Conservation (phyloP, 2,888 invertebrate genomes). For the Exocentrus adspersus region DNA sequence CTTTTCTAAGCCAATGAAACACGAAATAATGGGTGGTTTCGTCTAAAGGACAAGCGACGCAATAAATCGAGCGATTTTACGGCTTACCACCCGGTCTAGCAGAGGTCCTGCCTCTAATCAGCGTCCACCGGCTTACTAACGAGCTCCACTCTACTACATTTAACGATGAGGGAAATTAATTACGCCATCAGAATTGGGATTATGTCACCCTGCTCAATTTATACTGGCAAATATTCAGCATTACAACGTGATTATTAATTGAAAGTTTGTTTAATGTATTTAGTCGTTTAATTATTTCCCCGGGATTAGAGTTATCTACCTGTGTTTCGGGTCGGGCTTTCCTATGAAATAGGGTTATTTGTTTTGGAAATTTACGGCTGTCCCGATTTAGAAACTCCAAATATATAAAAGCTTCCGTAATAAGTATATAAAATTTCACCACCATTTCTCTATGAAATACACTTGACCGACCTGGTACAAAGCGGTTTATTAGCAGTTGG, state of each 20-base stretch:
- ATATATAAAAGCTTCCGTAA: no score
- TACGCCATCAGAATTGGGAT: conserved; percentile 47
- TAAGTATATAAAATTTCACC: no score
- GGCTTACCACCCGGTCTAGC: conserved; percentile 30
- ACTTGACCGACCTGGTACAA: no score
- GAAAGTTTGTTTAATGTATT: conserved; percentile 40
- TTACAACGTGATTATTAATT: conserved; percentile 43
- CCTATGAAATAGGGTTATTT: background rate
- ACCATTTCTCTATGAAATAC: no score
- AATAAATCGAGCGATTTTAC: conserved; percentile 2
- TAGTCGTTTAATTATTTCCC: conserved; percentile 31
- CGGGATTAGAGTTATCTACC: conserved; percentile 17
- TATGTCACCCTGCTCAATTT: conserved; percentile 43
- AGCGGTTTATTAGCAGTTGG: no score
- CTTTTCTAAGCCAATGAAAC: conserved; percentile 1
- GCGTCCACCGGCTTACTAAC: conserved; percentile 44
- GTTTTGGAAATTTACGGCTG: no score
- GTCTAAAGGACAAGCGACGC: background rate
- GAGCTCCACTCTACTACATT: conserved; percentile 44
- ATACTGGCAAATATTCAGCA: conserved; percentile 41
- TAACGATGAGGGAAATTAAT: conserved; percentile 46
- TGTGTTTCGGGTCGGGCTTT: conserved; percentile 8
- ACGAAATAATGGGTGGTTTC: background rate
- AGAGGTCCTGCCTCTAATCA: conserved; percentile 41
- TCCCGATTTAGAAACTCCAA: no score